phyloP scores from a whole-genome alignment of 1,140 invertebrate genomes.

The Helicoverpa armigera region DNA sequence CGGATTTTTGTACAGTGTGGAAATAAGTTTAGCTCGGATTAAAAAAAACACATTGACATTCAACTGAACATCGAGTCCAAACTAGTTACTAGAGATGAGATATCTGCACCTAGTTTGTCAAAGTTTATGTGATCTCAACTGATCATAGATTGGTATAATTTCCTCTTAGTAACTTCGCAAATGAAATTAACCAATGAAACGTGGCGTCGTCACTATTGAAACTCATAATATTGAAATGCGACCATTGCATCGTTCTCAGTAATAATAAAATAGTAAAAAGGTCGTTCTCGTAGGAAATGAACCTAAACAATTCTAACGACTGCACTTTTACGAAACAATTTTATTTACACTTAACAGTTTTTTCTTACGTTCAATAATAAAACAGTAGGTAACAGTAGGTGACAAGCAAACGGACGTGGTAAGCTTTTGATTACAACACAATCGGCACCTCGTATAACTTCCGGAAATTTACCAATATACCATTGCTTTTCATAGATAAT shows the following conservation, averaged over 20 bases:
- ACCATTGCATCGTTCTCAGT: not conserved
- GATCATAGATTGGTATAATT: slow-evolving; percentile 6
- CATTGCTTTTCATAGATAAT: too few relatives aligned
- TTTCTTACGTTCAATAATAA: slow-evolving; percentile 54
- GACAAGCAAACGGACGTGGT: slow-evolving; percentile 17
- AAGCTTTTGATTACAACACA: slow-evolving; percentile 31
- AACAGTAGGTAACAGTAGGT: too few relatives aligned
- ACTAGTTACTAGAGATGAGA: slow-evolving; percentile 12
- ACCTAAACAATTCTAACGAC: slow-evolving; percentile 45
- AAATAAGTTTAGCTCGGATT: too few relatives aligned
- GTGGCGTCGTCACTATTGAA: not conserved
- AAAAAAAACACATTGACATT: too few relatives aligned
- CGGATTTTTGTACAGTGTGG: not conserved
- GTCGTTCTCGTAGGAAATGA: slow-evolving; percentile 29
- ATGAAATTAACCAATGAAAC: slow-evolving; percentile 13
- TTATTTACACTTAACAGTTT: slow-evolving; percentile 21
- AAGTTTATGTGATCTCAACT: slow-evolving; percentile 6
- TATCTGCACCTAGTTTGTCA: not conserved
- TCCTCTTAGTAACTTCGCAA: not conserved
- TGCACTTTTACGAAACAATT: slow-evolving; percentile 36
- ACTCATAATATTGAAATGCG: not conserved
- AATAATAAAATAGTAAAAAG: not conserved
- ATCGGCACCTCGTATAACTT: not conserved
- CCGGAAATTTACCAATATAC: too few relatives aligned
- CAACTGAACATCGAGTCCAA: not conserved